A percentile compares a stretch with the other conserved stretches of the same genome.
phyloP scores from a whole-genome alignment of 2,888 invertebrate species.

The Julus scanicus region DNA sequence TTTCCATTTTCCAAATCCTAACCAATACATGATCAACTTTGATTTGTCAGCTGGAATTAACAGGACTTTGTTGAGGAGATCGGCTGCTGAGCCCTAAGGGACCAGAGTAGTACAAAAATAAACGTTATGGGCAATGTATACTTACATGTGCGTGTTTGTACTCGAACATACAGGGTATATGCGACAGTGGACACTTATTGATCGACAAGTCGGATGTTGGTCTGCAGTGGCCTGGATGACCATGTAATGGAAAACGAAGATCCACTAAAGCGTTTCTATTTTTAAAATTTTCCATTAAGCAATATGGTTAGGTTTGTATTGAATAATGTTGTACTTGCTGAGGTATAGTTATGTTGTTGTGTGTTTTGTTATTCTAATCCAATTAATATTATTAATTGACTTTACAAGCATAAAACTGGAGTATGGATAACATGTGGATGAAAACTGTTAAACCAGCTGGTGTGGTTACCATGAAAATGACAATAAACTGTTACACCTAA shows the following conservation, averaged over 20 bases:
- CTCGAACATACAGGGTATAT: neutral
- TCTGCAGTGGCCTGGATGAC: neutral
- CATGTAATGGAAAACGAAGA: neutral
- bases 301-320: neutral
- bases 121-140: neutral
- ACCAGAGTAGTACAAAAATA: neutral
- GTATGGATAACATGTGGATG: neutral
- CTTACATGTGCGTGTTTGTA: neutral
- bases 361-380: too few relatives aligned
- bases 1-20: neutral
- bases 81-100: neutral
- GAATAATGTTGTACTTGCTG: neutral
- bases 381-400: too few relatives aligned
- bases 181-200: neutral
- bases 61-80: constrained; percentile 1
- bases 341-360: too few relatives aligned
- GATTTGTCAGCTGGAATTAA: constrained; percentile 36
- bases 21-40: constrained; percentile 36
- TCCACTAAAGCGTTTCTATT: neutral
- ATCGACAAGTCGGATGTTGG: neutral
- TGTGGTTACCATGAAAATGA: too few relatives aligned
- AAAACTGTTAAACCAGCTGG: too few relatives aligned
- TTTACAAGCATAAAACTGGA: neutral
- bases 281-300: neutral
- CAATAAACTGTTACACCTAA: too few relatives aligned